Percentiles rank a stretch among this genome's conserved stretches.
Evolutionary conservation across 2,113 vertebrate genomes (phyloP).

Genomic region (Gallinago undulata): DNA sequence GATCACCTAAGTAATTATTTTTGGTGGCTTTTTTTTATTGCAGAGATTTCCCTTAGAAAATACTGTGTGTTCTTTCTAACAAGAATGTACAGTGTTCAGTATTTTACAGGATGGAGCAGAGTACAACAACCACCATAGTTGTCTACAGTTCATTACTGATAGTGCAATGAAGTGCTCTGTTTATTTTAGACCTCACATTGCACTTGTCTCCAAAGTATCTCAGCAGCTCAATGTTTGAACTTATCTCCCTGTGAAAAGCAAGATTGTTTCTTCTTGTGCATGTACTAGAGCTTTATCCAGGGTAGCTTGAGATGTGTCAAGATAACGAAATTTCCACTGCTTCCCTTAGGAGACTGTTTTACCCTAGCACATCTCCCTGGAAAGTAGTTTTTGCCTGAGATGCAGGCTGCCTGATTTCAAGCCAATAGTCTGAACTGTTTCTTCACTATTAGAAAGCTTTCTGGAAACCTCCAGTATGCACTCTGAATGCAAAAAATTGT

Average conservation of each 20-base stretch:
- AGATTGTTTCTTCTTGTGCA: background rate
- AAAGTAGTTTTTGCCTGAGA: background rate
- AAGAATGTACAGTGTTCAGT: background rate
- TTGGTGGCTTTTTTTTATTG: background rate
- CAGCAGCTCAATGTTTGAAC: background rate
- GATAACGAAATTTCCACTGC: background rate
- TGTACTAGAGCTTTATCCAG: background rate
- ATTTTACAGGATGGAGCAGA: background rate
- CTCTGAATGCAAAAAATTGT: background rate
- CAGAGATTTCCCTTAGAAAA: background rate
- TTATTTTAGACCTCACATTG: conserved; percentile 30
- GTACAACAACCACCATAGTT: background rate
- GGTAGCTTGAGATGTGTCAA: background rate
- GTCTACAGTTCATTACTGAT: background rate
- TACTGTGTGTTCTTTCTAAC: background rate
- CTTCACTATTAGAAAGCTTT: background rate
- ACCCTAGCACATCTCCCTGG: background rate
- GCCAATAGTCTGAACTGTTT: background rate
- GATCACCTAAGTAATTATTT: background rate
- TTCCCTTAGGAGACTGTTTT: background rate
- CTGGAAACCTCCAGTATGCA: background rate
- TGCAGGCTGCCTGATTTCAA: background rate
- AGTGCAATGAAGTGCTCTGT: background rate
- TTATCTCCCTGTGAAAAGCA: conserved; percentile 3
- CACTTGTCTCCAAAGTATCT: background rate